Evolutionary conservation across 2,113 vertebrate genomes (phyloP).

Genomic region (Macroglossus sobrinus): DNA sequence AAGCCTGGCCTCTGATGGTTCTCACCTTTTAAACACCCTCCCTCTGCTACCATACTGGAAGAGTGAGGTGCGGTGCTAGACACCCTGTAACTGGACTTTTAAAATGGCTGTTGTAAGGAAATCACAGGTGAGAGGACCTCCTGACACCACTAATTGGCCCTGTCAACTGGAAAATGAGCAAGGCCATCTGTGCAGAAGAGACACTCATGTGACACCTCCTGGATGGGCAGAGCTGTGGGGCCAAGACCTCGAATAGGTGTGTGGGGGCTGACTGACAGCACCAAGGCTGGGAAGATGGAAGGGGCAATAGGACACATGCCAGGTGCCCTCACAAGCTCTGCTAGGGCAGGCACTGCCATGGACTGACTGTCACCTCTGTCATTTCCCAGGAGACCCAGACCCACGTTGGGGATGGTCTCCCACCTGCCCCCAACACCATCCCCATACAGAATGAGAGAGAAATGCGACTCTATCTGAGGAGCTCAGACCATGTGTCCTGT

Average conservation of each 20-base stretch:
- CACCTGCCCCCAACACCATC: too few species aligned
- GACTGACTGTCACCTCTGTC: too few species aligned
- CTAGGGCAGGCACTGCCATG: neutral
- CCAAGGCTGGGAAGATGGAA: neutral
- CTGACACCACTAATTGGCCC: neutral
- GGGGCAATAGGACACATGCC: accelerated
- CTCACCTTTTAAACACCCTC: neutral
- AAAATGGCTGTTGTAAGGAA: neutral
- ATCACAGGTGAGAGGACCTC: conserved; percentile 2
- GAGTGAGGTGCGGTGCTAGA: accelerated
- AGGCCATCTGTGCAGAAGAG: neutral
- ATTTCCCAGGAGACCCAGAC: neutral
- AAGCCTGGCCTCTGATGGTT: neutral
- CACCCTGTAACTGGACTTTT: neutral
- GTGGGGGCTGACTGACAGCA: accelerated
- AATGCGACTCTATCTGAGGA: neutral
- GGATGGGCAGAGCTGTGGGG: neutral
- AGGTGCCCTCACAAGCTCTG: neutral
- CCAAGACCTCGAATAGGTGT: accelerated
- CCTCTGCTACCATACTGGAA: neutral
- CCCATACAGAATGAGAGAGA: neutral
- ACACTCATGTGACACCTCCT: neutral
- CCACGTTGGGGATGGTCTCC: neutral
- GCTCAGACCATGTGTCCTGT: neutral
- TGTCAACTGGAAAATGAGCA: neutral